Conservation (phyloP, 2,113 vertebrate genomes). For the Alectura lathami region DNA sequence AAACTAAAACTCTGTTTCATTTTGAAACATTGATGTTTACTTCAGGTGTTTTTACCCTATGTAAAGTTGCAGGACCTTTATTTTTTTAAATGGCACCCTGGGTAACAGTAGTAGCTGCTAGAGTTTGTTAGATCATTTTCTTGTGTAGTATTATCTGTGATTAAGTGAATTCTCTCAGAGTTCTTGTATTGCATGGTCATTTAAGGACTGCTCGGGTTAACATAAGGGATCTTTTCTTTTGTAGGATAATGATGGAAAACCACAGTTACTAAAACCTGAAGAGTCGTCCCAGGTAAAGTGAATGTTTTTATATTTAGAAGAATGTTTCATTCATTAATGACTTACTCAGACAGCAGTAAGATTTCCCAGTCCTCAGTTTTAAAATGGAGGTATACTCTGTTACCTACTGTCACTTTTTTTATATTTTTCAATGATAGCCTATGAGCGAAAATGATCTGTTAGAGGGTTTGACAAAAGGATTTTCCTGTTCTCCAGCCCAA, state of each 20-base stretch:
- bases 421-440: slow-evolving; percentile 52
- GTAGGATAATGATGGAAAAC: slow-evolving; percentile 78
- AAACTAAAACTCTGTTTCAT: neutral
- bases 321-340: neutral
- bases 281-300: slow-evolving; percentile 61
- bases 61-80: neutral
- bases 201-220: neutral
- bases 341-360: neutral
- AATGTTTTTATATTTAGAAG: neutral
- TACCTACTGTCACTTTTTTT: neutral
- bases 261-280: slow-evolving; percentile 55
- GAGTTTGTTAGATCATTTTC: neutral
- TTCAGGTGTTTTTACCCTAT: neutral
- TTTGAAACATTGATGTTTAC: neutral
- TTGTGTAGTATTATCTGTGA: neutral
- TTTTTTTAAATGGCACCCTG: neutral
- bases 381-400: neutral
- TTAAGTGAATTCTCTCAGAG: neutral
- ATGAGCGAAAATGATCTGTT: slow-evolving; percentile 74
- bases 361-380: neutral
- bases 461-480: slow-evolving; percentile 74
- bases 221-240: neutral
- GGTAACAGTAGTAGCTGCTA: neutral
- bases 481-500: slow-evolving; percentile 39
- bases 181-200: neutral